A percentile compares a stretch with the other conserved stretches of the same genome.
These are phyloP conservation scores for Erebia ligea DNA, from an alignment of 2,888 invertebrate species.

Conservation along the genomic window DNA sequence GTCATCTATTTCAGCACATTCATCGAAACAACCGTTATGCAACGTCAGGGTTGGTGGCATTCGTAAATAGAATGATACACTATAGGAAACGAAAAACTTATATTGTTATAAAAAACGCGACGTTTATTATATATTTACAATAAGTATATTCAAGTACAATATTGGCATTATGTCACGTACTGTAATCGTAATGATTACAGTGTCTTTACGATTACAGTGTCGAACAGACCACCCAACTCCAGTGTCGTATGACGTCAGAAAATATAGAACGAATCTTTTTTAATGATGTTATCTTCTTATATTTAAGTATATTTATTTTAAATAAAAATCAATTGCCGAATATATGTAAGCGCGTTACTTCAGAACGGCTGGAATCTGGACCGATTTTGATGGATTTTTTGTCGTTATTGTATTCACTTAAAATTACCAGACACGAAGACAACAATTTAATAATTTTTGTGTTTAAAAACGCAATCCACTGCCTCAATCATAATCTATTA, in stretches of 20 bases:
- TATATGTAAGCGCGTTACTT: background rate
- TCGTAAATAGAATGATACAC: constrained; percentile 18
- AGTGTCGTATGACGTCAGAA: background rate
- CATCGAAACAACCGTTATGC: constrained; percentile 56
- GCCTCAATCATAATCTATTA: too few species aligned
- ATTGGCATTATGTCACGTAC: constrained; percentile 18
- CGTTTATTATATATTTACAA: background rate
- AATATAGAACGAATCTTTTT: background rate
- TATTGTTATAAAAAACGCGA: background rate
- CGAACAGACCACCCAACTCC: too few species aligned
- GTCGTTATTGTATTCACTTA: too few species aligned
- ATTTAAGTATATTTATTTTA: too few species aligned
- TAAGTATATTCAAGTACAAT: constrained; percentile 7
- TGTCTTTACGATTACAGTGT: background rate
- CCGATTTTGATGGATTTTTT: too few species aligned
- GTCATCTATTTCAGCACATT: constrained; percentile 49
- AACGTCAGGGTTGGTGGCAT: constrained; percentile 36
- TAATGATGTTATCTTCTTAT: background rate
- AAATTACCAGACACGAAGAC: too few species aligned
- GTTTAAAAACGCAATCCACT: too few species aligned
- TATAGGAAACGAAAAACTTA: constrained; percentile 25
- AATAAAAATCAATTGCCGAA: background rate
- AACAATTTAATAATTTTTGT: too few species aligned
- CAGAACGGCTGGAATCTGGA: too few species aligned
- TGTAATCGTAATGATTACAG: constrained; percentile 3